A percentile compares a stretch with the other conserved stretches of the same genome.
Conservation (phyloP, 2,888 invertebrate species). For the Chrysodeixis includens region DNA sequence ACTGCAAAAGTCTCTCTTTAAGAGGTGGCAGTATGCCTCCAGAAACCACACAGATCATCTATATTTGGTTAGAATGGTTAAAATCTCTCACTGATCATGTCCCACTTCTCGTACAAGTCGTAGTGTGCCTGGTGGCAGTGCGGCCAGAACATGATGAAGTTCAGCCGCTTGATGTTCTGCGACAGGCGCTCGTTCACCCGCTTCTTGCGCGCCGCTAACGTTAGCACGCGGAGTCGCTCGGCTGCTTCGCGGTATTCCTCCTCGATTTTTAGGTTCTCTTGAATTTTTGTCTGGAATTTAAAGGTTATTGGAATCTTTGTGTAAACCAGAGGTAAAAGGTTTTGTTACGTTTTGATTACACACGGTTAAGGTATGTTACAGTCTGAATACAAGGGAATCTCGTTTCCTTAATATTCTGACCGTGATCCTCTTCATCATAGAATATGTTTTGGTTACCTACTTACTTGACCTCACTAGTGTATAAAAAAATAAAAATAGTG, state of each 20-base stretch:
- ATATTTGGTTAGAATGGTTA: too few relatives aligned
- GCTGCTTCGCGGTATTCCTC: constrained; percentile 68
- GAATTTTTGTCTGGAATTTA: constrained; percentile 67
- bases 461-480: too few relatives aligned
- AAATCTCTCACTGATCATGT: constrained; percentile 76
- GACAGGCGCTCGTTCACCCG: constrained; percentile 76
- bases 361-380: too few relatives aligned
- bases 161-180: constrained; percentile 57
- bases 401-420: too few relatives aligned
- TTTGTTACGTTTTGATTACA: too few relatives aligned
- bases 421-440: too few relatives aligned
- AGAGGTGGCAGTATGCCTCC: too few relatives aligned
- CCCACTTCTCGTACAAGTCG: constrained; percentile 85
- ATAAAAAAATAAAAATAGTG: too few relatives aligned
- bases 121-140: constrained; percentile 82
- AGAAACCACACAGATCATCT: too few relatives aligned
- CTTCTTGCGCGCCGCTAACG: constrained; percentile 79
- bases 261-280: constrained; percentile 68
- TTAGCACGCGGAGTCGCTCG: constrained; percentile 72
- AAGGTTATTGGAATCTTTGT: not conserved
- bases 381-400: too few relatives aligned
- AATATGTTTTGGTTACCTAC: too few relatives aligned
- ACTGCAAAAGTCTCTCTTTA: too few relatives aligned
- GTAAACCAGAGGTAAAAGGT: not conserved
- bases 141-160: constrained; percentile 85